Evolutionary conservation across 2,113 vertebrate genomes (phyloP), one percentile per base, ranked within the genome.

Genomic region (Eurypyga helias): DNA sequence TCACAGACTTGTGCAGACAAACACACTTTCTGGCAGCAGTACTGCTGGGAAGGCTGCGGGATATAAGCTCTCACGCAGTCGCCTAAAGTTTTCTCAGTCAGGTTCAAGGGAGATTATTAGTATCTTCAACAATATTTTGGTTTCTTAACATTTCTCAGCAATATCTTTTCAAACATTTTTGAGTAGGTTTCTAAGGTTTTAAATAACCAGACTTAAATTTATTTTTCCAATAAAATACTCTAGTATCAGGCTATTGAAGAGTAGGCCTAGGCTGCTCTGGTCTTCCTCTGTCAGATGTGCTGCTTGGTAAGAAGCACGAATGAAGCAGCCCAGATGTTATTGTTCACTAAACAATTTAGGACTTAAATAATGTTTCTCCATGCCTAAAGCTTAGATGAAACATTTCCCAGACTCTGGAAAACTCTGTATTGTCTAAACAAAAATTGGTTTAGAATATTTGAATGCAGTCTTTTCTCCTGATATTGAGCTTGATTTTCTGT

Each of bases 11-110:
- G 14, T 85, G 70, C 21, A 64, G 33, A 51, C 11, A 57, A 26
- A 83, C 52, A n/a, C 10, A 26, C n/a, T 65, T 86, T 81, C 34
- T 88, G 46, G 49, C 20, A 76, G 34, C 55, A 49, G 24, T 29
- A 24, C 7, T 58, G 36, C 80, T 64, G 28, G 28, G 48, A 76
- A 78, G 36, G 13, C 31, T 70, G 6, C 43, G 29, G 45, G 20
- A 57, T 38, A 61, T 0, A 46, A 49, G 49, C 33, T 51, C 3
- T 73, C 73, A 7, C 0, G 1, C 8, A 80, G 43, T 38, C 0
- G 0, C 16, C 26, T 71, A 8, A 52, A 71, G 24, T 46, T 46
- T 80, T 67, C 51, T 54, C 75, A 18, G 17, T 83, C 57, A 54
- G 5, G 43, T 89, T 80, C 49, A 76, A 72, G 36, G 11, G 29